Conservation (phyloP, 1,140 invertebrate species). For the Gyrodactylus bullatarudis region DNA sequence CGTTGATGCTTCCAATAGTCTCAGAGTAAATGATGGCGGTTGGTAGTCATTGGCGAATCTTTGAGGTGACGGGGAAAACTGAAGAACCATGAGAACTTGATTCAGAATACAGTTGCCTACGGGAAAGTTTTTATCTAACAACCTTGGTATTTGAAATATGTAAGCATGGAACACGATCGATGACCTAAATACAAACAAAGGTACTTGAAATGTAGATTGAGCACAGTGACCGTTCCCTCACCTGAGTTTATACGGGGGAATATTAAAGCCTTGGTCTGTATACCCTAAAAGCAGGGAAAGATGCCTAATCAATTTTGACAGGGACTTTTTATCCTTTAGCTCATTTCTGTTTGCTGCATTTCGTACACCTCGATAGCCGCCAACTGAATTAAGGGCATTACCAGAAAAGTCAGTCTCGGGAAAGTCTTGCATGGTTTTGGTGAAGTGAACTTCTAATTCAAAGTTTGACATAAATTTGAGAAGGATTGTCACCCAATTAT, state of each 20-base stretch:
- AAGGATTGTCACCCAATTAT: slow-evolving; percentile 62
- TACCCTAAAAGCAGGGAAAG: slow-evolving; percentile 67
- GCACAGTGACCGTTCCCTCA: slow-evolving; percentile 19
- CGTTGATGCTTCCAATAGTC: slow-evolving; percentile 45
- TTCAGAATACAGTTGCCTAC: slow-evolving; percentile 53
- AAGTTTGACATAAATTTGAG: slow-evolving; percentile 36
- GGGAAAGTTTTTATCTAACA: slow-evolving; percentile 62
- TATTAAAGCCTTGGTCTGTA: slow-evolving; percentile 50
- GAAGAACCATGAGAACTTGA: slow-evolving; percentile 43
- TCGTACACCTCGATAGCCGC: not conserved
- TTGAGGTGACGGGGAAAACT: slow-evolving; percentile 47
- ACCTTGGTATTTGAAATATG: slow-evolving; percentile 39
- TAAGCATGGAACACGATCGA: slow-evolving; percentile 82
- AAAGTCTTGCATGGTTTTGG: not conserved
- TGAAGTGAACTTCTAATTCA: slow-evolving; percentile 9
- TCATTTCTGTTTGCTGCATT: slow-evolving; percentile 5
- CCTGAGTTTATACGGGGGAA: slow-evolving; percentile 50
- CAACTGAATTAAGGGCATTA: not conserved
- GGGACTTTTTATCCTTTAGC: slow-evolving; percentile 13
- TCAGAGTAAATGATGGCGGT: slow-evolving; percentile 40
- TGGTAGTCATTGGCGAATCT: slow-evolving; percentile 24
- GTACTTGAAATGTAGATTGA: too few species aligned
- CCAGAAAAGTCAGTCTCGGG: not conserved
- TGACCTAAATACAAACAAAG: slow-evolving; percentile 24
- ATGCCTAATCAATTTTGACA: slow-evolving; percentile 57